Base-by-base conservation (phyloP, 2,113 vertebrate species). In the Chunga burmeisteri region DNA sequence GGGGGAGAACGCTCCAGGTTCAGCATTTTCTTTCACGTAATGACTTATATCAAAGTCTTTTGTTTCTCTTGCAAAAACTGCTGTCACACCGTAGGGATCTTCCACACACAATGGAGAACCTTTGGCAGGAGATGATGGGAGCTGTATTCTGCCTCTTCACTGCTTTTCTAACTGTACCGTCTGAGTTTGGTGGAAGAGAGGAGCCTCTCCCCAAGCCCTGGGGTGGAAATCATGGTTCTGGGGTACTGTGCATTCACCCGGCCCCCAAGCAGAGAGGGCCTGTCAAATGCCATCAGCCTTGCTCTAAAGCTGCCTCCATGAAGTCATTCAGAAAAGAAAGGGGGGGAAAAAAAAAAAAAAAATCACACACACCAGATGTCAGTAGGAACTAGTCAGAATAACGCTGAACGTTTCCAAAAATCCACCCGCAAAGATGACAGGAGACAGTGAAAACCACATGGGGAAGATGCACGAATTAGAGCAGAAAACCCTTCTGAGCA, bases 401-500 rank as follows among this genome's bases (percentile, higher is more conserved):
- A 77, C 2, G 4, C 36, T 30, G 32, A 78, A 19, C 0, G 7
- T 12, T 53, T n/a, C 80, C 56, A 53, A 50, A 78, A 80, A 47
- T 22, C 78, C 82, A 58, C 63, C 58, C 61, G 1, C 44, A 49
- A 42, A 44, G 66, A 23, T 13, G 47, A 78, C 49, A 40, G 53
- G 59, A 73, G 88, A 50, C 40, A 52, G 58, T 3, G 65, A 59
- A 63, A 74, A 36, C n/a, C 40, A 22, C 74, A 19, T 0, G 5
- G 77, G 77, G 68, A 59, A 61, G 62, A 82, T 62, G 81, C 61
- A 79, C 1, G 56, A 91, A 88, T 6, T 86, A 38, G 90, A 96
- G 88, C 88, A 93, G 84, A 88, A 93, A 94, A 80, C 81, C 46
- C 52, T 86, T 34, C 55, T 0, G 15, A 96, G 83, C n/a, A 62